A percentile compares a stretch with the other conserved stretches of the same genome.
Conservation (phyloP, 2,797 vertebrate genomes). For the Acanthurus tractus region DNA sequence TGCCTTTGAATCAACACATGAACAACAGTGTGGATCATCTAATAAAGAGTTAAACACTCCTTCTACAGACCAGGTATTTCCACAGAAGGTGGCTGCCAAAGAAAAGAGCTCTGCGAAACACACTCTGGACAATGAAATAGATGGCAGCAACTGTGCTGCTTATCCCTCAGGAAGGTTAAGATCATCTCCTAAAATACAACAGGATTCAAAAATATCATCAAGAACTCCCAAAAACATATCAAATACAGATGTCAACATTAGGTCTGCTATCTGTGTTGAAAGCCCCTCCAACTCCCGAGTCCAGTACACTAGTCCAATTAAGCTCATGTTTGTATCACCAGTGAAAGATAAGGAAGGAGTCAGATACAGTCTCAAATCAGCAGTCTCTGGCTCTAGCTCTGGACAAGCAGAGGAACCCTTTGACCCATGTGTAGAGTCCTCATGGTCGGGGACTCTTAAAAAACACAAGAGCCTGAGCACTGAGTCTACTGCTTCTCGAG, state of each 20-base stretch:
- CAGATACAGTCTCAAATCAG: slow-evolving; percentile 93
- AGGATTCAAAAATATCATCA: slow-evolving; percentile 34
- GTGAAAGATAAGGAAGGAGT: slow-evolving; percentile 90
- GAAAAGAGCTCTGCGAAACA: slow-evolving; percentile 42
- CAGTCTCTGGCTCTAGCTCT: slow-evolving; percentile 76
- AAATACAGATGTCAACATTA: slow-evolving; percentile 16
- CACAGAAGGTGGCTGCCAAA: slow-evolving; percentile 35
- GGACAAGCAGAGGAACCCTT: slow-evolving; percentile 79
- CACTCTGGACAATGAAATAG: slow-evolving; percentile 38
- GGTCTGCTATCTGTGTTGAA: slow-evolving; percentile 45
- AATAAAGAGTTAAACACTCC: slow-evolving; percentile 30
- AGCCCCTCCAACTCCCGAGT: slow-evolving; percentile 59
- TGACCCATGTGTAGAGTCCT: slow-evolving; percentile 83
- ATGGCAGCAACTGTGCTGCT: slow-evolving; percentile 29
- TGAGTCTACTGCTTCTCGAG: slow-evolving; percentile 29
- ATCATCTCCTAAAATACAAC: slow-evolving; percentile 63
- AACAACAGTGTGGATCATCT: slow-evolving; percentile 36
- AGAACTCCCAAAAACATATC: slow-evolving; percentile 24
- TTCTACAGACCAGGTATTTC: slow-evolving; percentile 9
- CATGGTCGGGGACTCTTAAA: slow-evolving; percentile 79
- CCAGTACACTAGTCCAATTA: slow-evolving; percentile 93
- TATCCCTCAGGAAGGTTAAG: slow-evolving; percentile 51
- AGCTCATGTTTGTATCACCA: slow-evolving; percentile 96
- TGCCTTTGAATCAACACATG: slow-evolving; percentile 27
- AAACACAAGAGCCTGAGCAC: slow-evolving; percentile 63